Evolutionary conservation across 2,888 invertebrate species (phyloP).

Genomic region (Drosophila mimetica): DNA sequence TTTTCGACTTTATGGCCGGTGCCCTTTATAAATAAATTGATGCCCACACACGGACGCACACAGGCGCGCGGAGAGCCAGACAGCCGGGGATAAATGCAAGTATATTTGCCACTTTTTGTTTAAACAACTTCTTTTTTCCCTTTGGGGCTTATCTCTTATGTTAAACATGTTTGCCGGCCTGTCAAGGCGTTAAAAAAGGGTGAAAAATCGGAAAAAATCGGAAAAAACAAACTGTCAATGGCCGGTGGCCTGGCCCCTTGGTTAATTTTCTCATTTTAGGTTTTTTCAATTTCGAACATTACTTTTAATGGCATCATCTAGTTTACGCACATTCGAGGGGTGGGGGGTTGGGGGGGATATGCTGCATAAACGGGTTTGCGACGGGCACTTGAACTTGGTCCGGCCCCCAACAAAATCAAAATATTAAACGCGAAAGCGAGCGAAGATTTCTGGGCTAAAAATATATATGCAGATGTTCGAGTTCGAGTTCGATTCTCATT

Average conservation of each 20-base stretch:
- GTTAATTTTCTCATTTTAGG: slow-evolving; percentile 10
- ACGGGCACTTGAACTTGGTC: slow-evolving; percentile 32
- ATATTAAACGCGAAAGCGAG: slow-evolving; percentile 11
- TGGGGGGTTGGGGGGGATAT: no score
- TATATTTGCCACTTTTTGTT: slow-evolving; percentile 41
- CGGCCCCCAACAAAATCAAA: slow-evolving; percentile 31
- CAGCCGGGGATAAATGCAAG: slow-evolving; percentile 20
- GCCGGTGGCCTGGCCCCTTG: background rate
- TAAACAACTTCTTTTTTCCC: slow-evolving; percentile 24
- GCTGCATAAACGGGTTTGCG: slow-evolving; percentile 39
- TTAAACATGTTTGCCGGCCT: slow-evolving; percentile 46
- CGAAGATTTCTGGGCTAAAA: slow-evolving; percentile 40
- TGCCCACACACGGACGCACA: slow-evolving; percentile 26
- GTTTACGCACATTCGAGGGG: slow-evolving; percentile 50
- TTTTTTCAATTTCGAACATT: slow-evolving; percentile 45
- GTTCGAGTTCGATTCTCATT: slow-evolving; percentile 36
- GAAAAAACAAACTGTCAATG: slow-evolving; percentile 56
- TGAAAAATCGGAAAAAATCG: slow-evolving; percentile 5
- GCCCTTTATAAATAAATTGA: slow-evolving; percentile 44
- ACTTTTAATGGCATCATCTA: slow-evolving; percentile 68
- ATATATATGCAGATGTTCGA: slow-evolving; percentile 42
- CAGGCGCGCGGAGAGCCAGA: slow-evolving; percentile 3
- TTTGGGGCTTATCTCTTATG: slow-evolving; percentile 39
- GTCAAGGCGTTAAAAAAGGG: slow-evolving; percentile 38
- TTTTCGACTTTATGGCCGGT: slow-evolving; percentile 53